phyloP scores from a whole-genome alignment of 2,113 vertebrate genomes.

The Tapirus terrestris region DNA sequence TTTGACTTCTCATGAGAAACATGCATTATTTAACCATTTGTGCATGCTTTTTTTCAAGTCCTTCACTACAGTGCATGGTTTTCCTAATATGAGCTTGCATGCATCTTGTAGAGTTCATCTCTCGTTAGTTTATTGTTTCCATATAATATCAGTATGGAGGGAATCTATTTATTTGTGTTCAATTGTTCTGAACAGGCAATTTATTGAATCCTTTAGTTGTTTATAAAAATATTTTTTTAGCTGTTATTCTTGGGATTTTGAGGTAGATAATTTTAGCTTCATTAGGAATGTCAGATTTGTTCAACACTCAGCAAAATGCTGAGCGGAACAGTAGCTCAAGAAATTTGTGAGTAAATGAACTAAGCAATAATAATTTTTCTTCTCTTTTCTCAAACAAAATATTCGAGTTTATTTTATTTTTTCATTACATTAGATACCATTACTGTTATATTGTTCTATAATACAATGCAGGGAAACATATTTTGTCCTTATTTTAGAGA shows the following conservation, averaged over 20 bases:
- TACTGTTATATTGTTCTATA: not conserved
- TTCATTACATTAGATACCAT: not conserved
- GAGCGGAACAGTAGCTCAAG: not conserved
- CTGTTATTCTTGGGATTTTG: not conserved
- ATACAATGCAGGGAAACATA: not conserved
- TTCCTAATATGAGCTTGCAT: not conserved
- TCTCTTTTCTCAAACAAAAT: not conserved
- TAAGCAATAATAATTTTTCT: not conserved
- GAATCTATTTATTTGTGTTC: not conserved
- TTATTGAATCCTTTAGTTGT: not conserved
- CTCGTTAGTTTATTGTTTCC: not conserved
- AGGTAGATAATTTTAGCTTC: not conserved
- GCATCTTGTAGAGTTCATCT: not conserved
- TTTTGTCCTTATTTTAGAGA: not conserved
- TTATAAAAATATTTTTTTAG: not conserved
- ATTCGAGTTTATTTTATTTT: not conserved
- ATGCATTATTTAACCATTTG: not conserved
- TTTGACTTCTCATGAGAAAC: not conserved
- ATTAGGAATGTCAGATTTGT: not conserved
- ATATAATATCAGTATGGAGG: not conserved
- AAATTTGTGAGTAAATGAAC: not conserved
- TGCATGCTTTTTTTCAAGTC: not conserved
- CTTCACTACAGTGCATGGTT: not conserved
- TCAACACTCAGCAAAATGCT: not conserved
- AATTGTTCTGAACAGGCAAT: not conserved